phyloP scores from a whole-genome alignment of 2,797 vertebrate species.

The Protosalanx chinensis region DNA sequence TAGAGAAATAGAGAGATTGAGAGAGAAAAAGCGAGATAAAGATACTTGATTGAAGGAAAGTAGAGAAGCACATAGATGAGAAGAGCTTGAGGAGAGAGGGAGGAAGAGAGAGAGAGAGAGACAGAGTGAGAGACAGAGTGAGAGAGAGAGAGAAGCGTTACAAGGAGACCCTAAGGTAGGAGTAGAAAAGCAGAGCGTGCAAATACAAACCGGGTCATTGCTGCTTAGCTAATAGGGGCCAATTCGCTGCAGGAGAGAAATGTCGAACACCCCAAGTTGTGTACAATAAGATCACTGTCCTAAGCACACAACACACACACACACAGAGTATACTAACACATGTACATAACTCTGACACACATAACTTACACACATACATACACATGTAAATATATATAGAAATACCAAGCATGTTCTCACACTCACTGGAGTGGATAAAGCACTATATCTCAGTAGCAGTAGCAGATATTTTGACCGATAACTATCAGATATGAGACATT shows the following conservation, averaged over 20 bases:
- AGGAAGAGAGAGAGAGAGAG: constrained; percentile 1
- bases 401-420: constrained; percentile 35
- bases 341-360: constrained; percentile 62
- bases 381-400: constrained; percentile 37
- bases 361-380: constrained; percentile 53
- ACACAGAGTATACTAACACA: constrained; percentile 66
- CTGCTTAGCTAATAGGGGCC: constrained; percentile 99
- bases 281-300: constrained; percentile 99
- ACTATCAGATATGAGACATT: constrained; percentile 1
- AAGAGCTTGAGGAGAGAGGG: constrained; percentile 65
- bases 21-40: constrained; percentile 66
- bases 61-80: constrained; percentile 87
- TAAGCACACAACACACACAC: constrained; percentile 78
- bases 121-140: constrained; percentile 14
- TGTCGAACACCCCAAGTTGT: constrained; percentile 99
- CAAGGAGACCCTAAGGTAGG: constrained; percentile 81
- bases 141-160: constrained; percentile 69
- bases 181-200: constrained; percentile 99
- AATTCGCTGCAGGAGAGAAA: constrained; percentile 99
- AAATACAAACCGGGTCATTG: constrained; percentile 99
- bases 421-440: constrained; percentile 70
- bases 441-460: constrained; percentile 43
- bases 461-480: constrained; percentile 16
- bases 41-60: constrained; percentile 58
- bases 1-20: constrained; percentile 91